These are phyloP conservation scores for Kryptolebias marmoratus DNA, from an alignment of 2,113 vertebrate genomes.

Conservation along the genomic window DNA sequence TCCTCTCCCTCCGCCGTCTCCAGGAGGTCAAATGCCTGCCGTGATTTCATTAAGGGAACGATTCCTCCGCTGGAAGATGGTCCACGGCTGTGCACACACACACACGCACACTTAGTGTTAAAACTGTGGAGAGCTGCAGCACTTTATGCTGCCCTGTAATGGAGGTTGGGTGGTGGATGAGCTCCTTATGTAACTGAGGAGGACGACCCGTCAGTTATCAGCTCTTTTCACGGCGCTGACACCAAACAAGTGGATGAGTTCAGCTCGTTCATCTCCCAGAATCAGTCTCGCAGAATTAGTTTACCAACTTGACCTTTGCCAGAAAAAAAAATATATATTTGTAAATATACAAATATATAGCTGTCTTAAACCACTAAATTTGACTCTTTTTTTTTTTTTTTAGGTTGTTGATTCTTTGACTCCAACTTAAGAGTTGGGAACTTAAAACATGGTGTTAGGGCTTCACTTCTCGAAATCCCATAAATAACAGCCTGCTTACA, in stretches of 20 bases:
- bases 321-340: too few relatives aligned
- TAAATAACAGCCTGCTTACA: too few relatives aligned
- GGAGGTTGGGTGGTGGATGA: constrained; percentile 56
- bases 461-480: too few relatives aligned
- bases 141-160: constrained; percentile 43
- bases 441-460: too few relatives aligned
- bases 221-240: constrained; percentile 51
- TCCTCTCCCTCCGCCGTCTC: constrained; percentile 53
- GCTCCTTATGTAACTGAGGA: constrained; percentile 70
- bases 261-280: constrained; percentile 43
- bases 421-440: too few relatives aligned
- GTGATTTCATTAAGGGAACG: constrained; percentile 75
- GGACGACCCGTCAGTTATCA: constrained; percentile 49
- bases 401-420: too few relatives aligned
- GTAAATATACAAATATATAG: too few relatives aligned
- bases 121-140: constrained; percentile 52
- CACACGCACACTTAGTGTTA: constrained; percentile 32
- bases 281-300: too few relatives aligned
- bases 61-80: constrained; percentile 57
- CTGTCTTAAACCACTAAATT: too few relatives aligned
- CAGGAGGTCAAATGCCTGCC: constrained; percentile 71
- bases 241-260: constrained; percentile 69
- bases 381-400: too few relatives aligned
- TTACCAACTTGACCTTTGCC: too few relatives aligned
- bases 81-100: constrained; percentile 14